Base-by-base conservation (phyloP, 2,113 vertebrate species). In the Tragulus kanchil region DNA sequence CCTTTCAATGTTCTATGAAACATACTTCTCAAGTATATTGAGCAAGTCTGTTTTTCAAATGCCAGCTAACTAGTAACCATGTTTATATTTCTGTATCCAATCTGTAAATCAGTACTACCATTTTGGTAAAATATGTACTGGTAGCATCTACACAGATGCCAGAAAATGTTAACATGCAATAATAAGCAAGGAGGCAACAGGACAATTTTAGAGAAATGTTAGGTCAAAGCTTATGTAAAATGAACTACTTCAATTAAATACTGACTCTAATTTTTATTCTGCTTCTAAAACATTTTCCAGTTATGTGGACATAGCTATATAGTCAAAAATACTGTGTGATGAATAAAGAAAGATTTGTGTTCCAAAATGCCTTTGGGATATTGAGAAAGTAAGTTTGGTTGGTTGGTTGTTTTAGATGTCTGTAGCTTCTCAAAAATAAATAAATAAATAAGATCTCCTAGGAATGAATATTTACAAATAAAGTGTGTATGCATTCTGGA, bases 381-480 rank as follows among this genome's bases (percentile, higher is more conserved):
- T 81, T 87, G 45, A 86, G 23, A 83, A 93, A 86, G 6, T 86
- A 86, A 92, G 0, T 85, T 75, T 78, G 14, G 16, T 90, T 84
- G 3, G 0, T 81, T 86, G 17, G 45, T 87, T 62, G 1, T 77
- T 89, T 95, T 26, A 61, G 16, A 77, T 65, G 93, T 95, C 21
- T 89, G 5, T 64, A 85, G 1, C 8, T 78, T 96, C 42, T 83
- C 45, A 90, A 87, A 91, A 21, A 90, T 84, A 87, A 90, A 75
- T 77, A 87, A 93, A 65, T 85, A 95, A 90, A 73, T 85, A 93
- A 56, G 1, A 59, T 92, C 21, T 96, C 64, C 8, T 92, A 42
- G 31, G 64, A 96, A 85, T 56, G 8, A 90, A 94, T 50, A 75
- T 93, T 86, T 31, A 96, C 67, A 96, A 96, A 94, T 92, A 92